Evolutionary conservation across 2,113 vertebrate species (phyloP).

Genomic region (Butorides virescens): DNA sequence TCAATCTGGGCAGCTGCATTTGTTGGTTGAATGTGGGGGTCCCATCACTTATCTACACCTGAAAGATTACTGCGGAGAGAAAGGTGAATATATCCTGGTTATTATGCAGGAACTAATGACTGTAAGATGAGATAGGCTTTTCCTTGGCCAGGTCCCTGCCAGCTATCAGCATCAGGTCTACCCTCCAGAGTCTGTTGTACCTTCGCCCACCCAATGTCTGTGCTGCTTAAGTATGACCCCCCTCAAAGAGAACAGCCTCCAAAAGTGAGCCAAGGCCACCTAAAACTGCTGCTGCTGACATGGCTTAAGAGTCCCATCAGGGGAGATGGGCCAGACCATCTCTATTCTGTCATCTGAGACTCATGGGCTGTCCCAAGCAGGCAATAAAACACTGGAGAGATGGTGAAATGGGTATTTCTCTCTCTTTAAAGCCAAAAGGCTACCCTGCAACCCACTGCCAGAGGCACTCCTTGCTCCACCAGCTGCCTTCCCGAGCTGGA

Average conservation of each 20-base stretch:
- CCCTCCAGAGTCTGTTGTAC: not conserved
- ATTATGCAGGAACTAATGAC: not conserved
- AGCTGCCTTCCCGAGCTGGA: not conserved
- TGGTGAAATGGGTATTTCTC: not conserved
- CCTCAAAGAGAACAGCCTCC: rapidly evolving
- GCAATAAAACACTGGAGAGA: not conserved
- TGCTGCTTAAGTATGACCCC: not conserved
- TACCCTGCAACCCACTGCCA: not conserved
- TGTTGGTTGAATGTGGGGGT: not conserved
- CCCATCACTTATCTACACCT: not conserved
- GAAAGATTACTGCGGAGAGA: not conserved
- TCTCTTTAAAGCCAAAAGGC: not conserved
- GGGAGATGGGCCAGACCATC: not conserved
- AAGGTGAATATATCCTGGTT: not conserved
- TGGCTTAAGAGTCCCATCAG: not conserved
- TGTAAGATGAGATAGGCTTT: not conserved
- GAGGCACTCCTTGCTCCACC: not conserved
- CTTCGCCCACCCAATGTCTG: not conserved
- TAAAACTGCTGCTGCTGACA: not conserved
- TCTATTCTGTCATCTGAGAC: not conserved
- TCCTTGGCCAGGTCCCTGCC: not conserved
- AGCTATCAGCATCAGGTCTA: not conserved
- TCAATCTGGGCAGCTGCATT: not conserved
- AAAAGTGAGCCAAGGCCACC: not conserved
- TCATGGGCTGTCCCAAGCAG: not conserved